phyloP scores from a whole-genome alignment of 1,140 invertebrate species.

The Geopemphigus sp. region DNA sequence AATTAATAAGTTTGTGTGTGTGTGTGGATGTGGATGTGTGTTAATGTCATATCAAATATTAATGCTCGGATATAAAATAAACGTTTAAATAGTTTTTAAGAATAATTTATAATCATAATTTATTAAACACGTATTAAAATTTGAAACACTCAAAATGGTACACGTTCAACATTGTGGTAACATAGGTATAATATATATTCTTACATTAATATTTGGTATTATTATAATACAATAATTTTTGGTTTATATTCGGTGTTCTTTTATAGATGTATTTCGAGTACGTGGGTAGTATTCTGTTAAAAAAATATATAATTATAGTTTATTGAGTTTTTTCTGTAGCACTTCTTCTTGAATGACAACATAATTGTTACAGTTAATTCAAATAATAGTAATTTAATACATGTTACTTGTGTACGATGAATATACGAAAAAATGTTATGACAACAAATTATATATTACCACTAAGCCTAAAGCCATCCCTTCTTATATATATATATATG shows the following conservation, averaged over 20 bases:
- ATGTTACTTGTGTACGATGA: background rate
- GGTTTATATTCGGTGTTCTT: background rate
- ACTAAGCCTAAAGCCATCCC: slow-evolving; percentile 24
- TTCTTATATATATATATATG: background rate
- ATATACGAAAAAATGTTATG: slow-evolving; percentile 26
- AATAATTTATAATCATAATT: too few species aligned
- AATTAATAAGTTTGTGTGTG: too few species aligned
- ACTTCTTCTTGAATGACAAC: slow-evolving; percentile 30
- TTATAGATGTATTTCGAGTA: background rate
- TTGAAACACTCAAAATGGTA: too few species aligned
- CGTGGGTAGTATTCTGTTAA: slow-evolving; percentile 25
- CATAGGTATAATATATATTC: background rate
- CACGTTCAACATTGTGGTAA: too few species aligned
- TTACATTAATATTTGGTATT: background rate
- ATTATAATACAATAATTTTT: slow-evolving; percentile 12
- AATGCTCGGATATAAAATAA: too few species aligned
- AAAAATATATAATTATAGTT: slow-evolving; percentile 30
- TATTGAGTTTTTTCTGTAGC: slow-evolving; percentile 27
- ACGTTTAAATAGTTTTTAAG: too few species aligned
- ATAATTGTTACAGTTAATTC: slow-evolving; percentile 46
- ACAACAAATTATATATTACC: slow-evolving; percentile 37
- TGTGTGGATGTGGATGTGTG: too few species aligned
- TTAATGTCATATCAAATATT: too few species aligned
- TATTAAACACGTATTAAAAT: too few species aligned
- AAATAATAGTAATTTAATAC: slow-evolving; percentile 40